Evolutionary conservation across 2,888 invertebrate species (phyloP), one percentile per base, ranked within the genome.

Genomic region (Octonoba sinensis): DNA sequence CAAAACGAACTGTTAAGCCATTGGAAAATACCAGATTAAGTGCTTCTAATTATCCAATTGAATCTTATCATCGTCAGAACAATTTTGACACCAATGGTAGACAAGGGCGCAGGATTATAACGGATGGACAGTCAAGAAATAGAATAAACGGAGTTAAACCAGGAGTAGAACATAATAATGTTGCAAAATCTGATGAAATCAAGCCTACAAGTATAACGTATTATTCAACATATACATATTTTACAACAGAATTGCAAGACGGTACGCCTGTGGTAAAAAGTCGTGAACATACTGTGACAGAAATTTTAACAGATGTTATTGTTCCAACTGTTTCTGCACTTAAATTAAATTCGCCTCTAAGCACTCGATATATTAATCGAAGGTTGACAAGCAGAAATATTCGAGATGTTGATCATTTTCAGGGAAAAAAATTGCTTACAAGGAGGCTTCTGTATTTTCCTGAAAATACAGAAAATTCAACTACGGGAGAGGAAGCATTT

Each of bases 221-320:
- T 64, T 85, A 84, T 71, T 85, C 85, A 11, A 85, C 85, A 0
- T 84, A 85, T 49, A 85, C 85, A 11, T 79, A 84, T 62, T 84
- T 79, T 24, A 85, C 85, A 0, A 85, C 85, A 3, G 84, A 84
- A 51, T 57, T 85, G 15, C 59, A 71, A 4, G 73, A 78, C 44
- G 84, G 76, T 36, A 76, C 60, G 3, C 85, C 85, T n/a, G 59
- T 82, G 4, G 71, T 84, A 1, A 74, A 64, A 22, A 84, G 79
- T 13, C 64, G 82, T 24, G 84, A 85, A 20, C 82, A 82, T 47
- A 85, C 85, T 27, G 83, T 84, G 1, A 85, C 83, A 6, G 83
- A 83, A 70, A 83, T 83, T 74, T 59, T 83, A 24, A 74, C 83
- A 16, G 78, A 83, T 78, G 77, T 83, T 2, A 74, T 83, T 44